These are phyloP conservation scores for Brachionus paranguensis DNA, from an alignment of 1,140 invertebrate genomes.

Conservation along the genomic window DNA sequence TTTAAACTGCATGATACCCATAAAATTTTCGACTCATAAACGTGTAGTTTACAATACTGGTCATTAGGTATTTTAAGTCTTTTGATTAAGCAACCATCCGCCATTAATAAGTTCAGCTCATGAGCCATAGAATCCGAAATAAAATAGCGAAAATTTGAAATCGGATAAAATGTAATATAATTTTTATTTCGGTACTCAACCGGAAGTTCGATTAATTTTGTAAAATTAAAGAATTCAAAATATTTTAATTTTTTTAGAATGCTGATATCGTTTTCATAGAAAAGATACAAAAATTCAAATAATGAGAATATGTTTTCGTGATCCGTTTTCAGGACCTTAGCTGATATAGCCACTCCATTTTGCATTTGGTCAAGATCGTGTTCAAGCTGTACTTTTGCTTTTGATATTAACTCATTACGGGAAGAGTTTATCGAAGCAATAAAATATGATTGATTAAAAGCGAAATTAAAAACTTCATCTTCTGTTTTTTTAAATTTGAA, in stretches of 20 bases:
- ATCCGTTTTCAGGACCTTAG: background rate
- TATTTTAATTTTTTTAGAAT: background rate
- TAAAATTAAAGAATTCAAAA: background rate
- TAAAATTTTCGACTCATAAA: slow-evolving; percentile 4
- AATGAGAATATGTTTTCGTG: background rate
- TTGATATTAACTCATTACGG: background rate
- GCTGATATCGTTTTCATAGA: background rate
- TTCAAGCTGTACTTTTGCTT: background rate
- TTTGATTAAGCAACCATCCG: background rate
- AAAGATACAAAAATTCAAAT: background rate
- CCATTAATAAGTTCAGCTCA: background rate
- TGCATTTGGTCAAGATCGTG: background rate
- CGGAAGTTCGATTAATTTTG: background rate
- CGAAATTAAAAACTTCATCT: background rate
- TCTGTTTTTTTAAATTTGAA: background rate
- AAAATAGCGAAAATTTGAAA: slow-evolving; percentile 1
- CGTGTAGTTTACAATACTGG: background rate
- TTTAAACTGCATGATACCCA: background rate
- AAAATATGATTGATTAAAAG: background rate
- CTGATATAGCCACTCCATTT: background rate
- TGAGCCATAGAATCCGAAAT: background rate
- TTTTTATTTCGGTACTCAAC: background rate
- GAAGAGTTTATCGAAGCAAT: background rate
- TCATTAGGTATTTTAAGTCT: background rate
- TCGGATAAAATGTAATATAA: background rate